These are phyloP conservation scores for Condylostylus longicornis DNA, from an alignment of 1,140 invertebrate species.

Conservation along the genomic window DNA sequence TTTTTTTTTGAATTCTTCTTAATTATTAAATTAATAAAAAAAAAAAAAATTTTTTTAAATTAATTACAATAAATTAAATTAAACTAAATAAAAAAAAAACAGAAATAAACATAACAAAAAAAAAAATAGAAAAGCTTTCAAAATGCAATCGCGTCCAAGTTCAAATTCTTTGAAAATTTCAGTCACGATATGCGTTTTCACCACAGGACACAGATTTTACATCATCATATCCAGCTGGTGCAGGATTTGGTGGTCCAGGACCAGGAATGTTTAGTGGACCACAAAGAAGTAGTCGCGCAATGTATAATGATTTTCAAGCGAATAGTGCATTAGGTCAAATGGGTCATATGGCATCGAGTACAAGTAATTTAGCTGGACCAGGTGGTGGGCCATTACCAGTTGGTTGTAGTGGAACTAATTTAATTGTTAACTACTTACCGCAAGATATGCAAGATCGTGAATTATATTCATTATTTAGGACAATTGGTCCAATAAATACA, in stretches of 20 bases:
- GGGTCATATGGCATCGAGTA: slow-evolving; percentile 26
- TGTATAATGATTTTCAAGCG: slow-evolving; percentile 10
- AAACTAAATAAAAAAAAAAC: no score
- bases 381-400: slow-evolving; percentile 19
- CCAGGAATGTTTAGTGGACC: slow-evolving; percentile 27
- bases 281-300: slow-evolving; percentile 23
- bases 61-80: no score
- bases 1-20: no score
- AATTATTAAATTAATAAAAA: no score
- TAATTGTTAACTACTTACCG: slow-evolving; percentile 92
- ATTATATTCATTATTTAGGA: slow-evolving; percentile 72
- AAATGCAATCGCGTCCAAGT: slow-evolving; percentile 10
- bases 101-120: no score
- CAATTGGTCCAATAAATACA: slow-evolving; percentile 72
- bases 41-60: no score
- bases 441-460: slow-evolving; percentile 86
- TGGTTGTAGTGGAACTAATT: slow-evolving; percentile 46
- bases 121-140: slow-evolving; percentile 10
- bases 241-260: slow-evolving; percentile 18
- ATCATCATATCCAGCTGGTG: slow-evolving; percentile 26
- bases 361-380: slow-evolving; percentile 19
- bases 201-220: slow-evolving; percentile 33
- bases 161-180: slow-evolving; percentile 17
- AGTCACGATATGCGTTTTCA: slow-evolving; percentile 34
- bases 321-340: slow-evolving; percentile 16